Percentiles rank a stretch among this genome's conserved stretches.
Evolutionary conservation across 2,888 invertebrate species (phyloP).

Genomic region (Aporophyla lueneburgensis): DNA sequence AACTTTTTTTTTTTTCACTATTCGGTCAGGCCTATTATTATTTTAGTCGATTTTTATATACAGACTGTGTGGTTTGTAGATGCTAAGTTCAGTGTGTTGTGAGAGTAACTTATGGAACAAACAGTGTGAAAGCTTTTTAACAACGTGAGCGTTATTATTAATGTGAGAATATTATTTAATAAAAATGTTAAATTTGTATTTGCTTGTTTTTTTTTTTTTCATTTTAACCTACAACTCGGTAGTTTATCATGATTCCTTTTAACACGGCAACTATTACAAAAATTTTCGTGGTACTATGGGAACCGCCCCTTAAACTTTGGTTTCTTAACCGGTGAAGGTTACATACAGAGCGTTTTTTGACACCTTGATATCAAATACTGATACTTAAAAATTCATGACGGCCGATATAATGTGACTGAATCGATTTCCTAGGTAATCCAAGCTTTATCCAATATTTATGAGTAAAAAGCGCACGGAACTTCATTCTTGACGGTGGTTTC

Average conservation of each 20-base stretch:
- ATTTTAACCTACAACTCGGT: not conserved
- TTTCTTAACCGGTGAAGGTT: too few species aligned
- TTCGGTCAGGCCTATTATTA: conserved; percentile 76
- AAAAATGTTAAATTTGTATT: conserved; percentile 86
- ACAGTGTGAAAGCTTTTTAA: conserved; percentile 86
- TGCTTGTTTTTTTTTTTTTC: conserved; percentile 53
- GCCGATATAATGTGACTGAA: too few species aligned
- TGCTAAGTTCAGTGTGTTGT: conserved; percentile 83
- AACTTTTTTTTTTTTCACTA: conserved; percentile 20
- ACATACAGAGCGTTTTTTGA: too few species aligned
- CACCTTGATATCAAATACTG: too few species aligned
- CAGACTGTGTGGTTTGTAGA: conserved; percentile 84
- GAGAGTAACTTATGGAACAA: conserved; percentile 90
- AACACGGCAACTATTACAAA: too few species aligned
- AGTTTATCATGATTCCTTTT: not conserved
- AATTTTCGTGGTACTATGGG: too few species aligned
- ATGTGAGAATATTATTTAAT: conserved; percentile 88
- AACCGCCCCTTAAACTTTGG: too few species aligned
- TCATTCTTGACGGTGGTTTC: too few species aligned
- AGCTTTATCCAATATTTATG: too few species aligned
- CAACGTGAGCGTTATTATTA: conserved; percentile 79
- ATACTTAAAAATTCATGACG: too few species aligned
- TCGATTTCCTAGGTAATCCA: too few species aligned
- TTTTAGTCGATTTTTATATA: conserved; percentile 78
- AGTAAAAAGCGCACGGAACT: too few species aligned